phyloP scores from a whole-genome alignment of 1,140 invertebrate species.

The Aricia agestis region DNA sequence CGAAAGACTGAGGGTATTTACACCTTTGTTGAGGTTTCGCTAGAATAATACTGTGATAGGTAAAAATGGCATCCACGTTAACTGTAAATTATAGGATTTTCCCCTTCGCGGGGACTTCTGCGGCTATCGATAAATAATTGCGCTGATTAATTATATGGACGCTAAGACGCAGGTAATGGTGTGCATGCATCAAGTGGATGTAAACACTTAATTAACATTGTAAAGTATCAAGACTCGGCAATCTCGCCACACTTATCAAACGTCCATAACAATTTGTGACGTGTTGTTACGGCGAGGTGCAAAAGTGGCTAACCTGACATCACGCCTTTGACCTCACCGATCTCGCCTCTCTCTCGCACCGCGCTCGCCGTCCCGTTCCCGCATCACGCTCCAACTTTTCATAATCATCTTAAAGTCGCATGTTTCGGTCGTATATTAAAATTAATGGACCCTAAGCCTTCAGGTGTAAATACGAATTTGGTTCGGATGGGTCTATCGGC shows the following conservation, averaged over 20 bases:
- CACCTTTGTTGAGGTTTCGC: not conserved
- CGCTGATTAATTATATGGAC: not conserved
- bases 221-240: constrained; percentile 68
- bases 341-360: constrained; percentile 43
- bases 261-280: constrained; percentile 77
- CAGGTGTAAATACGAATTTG: constrained; percentile 60
- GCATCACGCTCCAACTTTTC: constrained; percentile 72
- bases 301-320: constrained; percentile 77
- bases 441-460: constrained; percentile 70
- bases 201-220: constrained; percentile 68
- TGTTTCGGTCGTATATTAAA: constrained; percentile 60
- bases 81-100: not conserved
- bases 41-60: not conserved
- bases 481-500: constrained; percentile 32
- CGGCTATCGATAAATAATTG: constrained; percentile 1
- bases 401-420: constrained; percentile 71
- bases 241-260: constrained; percentile 72
- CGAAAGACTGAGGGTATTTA: not conserved
- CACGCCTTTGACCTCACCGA: constrained; percentile 72
- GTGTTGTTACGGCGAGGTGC: constrained; percentile 75
- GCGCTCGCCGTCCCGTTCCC: constrained; percentile 42
- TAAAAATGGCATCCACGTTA: not conserved
- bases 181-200: constrained; percentile 24
- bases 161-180: not conserved
- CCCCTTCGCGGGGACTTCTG: not conserved